Conservation (phyloP, 2,113 vertebrate genomes). For the Neolamprologus caudopunctatus region DNA sequence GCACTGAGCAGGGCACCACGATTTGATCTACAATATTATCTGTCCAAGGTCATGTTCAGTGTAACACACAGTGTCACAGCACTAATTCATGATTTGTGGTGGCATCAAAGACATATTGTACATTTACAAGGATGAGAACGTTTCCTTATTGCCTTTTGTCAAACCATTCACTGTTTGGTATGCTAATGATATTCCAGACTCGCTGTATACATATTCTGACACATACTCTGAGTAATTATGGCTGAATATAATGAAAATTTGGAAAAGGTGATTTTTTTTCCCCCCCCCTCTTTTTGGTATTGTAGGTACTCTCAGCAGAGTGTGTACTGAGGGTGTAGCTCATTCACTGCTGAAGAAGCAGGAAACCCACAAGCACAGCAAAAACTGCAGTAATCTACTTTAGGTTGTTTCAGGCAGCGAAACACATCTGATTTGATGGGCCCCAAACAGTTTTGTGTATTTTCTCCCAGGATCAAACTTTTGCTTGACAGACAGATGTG, state of each 20-base stretch:
- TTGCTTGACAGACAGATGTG: not conserved
- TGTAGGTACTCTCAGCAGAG: not conserved
- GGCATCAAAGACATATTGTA: not conserved
- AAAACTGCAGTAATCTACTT: not conserved
- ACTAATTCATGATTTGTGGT: not conserved
- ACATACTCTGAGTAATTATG: not conserved
- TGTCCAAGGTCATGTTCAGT: not conserved
- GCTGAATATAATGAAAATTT: not conserved
- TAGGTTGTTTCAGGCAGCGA: not conserved
- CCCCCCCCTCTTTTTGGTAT: not conserved
- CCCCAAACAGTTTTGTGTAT: not conserved
- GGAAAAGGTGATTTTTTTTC: not conserved
- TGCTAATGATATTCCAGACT: not conserved
- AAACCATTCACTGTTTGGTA: not conserved
- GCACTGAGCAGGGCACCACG: not conserved
- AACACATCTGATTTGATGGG: not conserved
- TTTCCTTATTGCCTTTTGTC: not conserved
- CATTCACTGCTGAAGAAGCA: not conserved
- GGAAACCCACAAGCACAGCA: not conserved
- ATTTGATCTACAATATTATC: not conserved
- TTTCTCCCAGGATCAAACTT: not conserved
- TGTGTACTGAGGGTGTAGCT: not conserved
- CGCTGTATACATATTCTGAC: not conserved
- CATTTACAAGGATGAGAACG: not conserved
- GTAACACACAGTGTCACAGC: not conserved